These are phyloP conservation scores for Drosophila funebris DNA, from an alignment of 1,140 invertebrate genomes.

Conservation along the genomic window DNA sequence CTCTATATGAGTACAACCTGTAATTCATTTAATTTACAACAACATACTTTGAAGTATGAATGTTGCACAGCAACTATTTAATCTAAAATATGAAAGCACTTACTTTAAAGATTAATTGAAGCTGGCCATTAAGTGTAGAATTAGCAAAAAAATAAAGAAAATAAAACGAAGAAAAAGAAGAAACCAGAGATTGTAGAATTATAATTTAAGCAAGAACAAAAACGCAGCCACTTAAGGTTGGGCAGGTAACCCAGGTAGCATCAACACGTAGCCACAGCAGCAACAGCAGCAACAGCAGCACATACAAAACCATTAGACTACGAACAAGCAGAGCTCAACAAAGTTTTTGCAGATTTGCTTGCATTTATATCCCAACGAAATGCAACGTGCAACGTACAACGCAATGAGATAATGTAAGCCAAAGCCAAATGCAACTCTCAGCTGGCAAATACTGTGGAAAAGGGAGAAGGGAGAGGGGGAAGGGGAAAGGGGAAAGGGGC, in stretches of 20 bases:
- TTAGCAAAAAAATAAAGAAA: constrained; percentile 17
- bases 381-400: constrained; percentile 38
- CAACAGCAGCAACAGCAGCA: neutral
- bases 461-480: neutral
- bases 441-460: constrained; percentile 2
- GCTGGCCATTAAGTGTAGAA: constrained; percentile 9
- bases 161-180: too few relatives aligned
- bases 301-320: neutral
- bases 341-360: constrained; percentile 28
- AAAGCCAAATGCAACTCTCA: neutral
- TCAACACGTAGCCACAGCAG: constrained; percentile 21
- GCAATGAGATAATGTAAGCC: constrained; percentile 58
- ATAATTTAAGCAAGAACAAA: constrained; percentile 12
- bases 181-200: constrained; percentile 3
- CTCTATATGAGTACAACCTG: too few relatives aligned
- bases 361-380: constrained; percentile 33
- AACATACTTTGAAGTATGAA: neutral
- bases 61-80: neutral
- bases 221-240: constrained; percentile 8
- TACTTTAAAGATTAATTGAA: neutral
- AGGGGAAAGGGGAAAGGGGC: neutral
- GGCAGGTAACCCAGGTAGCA: constrained; percentile 18
- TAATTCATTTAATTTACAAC: neutral
- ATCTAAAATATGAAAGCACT: constrained; percentile 33
- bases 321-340: neutral